Conservation (phyloP, 2,888 invertebrate species). For the Tiliacea aurago region DNA sequence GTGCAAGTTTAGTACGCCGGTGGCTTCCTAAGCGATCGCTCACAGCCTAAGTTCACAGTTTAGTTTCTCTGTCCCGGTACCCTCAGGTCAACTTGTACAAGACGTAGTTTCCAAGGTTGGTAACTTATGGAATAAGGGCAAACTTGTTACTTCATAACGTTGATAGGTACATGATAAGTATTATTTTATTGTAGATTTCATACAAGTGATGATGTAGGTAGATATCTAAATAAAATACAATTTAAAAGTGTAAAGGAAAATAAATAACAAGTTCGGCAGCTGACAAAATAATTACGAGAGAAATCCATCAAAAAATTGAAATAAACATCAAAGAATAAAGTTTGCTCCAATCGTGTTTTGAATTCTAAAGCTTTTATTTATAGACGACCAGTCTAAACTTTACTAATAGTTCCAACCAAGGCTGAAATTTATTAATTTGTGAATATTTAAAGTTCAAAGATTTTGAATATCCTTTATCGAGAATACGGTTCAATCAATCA, state of each 20-base stretch:
- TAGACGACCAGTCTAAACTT: slow-evolving; percentile 57
- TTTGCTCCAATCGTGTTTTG: slow-evolving; percentile 43
- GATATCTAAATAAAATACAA: not conserved
- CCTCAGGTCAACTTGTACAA: slow-evolving; percentile 62
- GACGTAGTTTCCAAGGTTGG: slow-evolving; percentile 63
- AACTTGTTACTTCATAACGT: slow-evolving; percentile 56
- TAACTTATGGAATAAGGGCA: slow-evolving; percentile 60
- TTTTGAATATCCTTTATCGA: slow-evolving; percentile 42
- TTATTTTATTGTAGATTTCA: slow-evolving; percentile 18
- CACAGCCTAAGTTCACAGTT: slow-evolving; percentile 49
- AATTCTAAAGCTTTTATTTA: slow-evolving; percentile 51
- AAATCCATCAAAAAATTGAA: slow-evolving; percentile 40
- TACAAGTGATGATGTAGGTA: not conserved
- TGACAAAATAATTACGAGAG: slow-evolving; percentile 33
- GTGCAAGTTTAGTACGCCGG: slow-evolving; percentile 42
- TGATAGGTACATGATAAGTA: slow-evolving; percentile 39
- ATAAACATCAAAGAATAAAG: slow-evolving; percentile 49
- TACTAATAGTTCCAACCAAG: slow-evolving; percentile 55
- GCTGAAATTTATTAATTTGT: slow-evolving; percentile 53
- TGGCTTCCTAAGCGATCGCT: slow-evolving; percentile 55
- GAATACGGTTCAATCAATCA: slow-evolving; percentile 39
- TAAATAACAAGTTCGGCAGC: slow-evolving; percentile 5
- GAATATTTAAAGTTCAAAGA: slow-evolving; percentile 50
- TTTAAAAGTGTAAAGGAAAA: not conserved
- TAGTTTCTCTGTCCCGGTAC: slow-evolving; percentile 57